Percentiles rank a stretch among this genome's conserved stretches.
These are phyloP conservation scores for Steinernema khuongi DNA, from an alignment of 1,140 invertebrate species.

Conservation along the genomic window DNA sequence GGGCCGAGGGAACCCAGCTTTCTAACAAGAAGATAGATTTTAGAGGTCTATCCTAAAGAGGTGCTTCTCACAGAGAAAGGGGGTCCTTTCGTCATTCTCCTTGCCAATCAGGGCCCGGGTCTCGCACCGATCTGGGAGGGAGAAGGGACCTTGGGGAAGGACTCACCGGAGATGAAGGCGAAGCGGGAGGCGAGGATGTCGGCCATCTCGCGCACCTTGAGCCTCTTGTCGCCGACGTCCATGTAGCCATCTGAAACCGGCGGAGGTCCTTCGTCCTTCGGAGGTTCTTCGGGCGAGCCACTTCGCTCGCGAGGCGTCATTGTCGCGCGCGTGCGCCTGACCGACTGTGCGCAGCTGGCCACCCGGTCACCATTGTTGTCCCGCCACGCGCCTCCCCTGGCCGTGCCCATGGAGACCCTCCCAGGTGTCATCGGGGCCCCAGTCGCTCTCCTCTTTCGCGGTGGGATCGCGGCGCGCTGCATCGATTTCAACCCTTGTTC, in stretches of 20 bases:
- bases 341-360: constrained; percentile 10
- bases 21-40: too few relatives aligned
- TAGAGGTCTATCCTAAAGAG: too few relatives aligned
- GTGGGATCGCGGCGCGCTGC: too few relatives aligned
- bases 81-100: too few relatives aligned
- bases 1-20: too few relatives aligned
- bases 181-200: constrained; percentile 78
- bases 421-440: neutral
- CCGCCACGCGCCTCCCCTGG: neutral
- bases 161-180: constrained; percentile 75
- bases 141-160: neutral
- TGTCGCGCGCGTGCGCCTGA: neutral
- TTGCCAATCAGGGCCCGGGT: too few relatives aligned
- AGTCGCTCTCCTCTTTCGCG: neutral
- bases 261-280: neutral
- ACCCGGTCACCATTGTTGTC: constrained; percentile 5
- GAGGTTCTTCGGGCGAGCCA: neutral
- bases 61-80: too few relatives aligned
- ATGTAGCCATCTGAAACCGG: constrained; percentile 63
- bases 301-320: constrained; percentile 10
- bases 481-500: too few relatives aligned
- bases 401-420: constrained; percentile 8
- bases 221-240: constrained; percentile 61
- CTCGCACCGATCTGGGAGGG: too few relatives aligned
- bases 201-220: constrained; percentile 74